These are phyloP conservation scores for Synanthedon vespiformis DNA, from an alignment of 2,888 invertebrate species.

Conservation along the genomic window DNA sequence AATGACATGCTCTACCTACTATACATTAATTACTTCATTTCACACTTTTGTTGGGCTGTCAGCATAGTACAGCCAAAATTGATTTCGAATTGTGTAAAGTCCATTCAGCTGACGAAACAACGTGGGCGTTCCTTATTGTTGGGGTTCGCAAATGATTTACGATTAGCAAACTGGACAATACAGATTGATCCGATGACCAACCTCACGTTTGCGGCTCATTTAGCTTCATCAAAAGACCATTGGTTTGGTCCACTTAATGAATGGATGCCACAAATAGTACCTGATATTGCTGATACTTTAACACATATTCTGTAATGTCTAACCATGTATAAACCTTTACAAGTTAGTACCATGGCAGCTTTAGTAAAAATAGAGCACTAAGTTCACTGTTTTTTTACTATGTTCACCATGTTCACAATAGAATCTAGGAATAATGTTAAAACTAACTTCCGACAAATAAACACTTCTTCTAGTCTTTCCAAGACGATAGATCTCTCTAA, in stretches of 20 bases:
- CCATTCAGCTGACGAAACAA: slow-evolving; percentile 30
- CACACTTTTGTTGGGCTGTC: slow-evolving; percentile 11
- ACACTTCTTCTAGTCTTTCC: too few relatives aligned
- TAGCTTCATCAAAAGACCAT: slow-evolving; percentile 44
- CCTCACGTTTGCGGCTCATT: slow-evolving; percentile 43
- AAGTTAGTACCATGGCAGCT: too few relatives aligned
- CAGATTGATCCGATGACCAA: slow-evolving; percentile 42
- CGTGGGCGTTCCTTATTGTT: slow-evolving; percentile 35
- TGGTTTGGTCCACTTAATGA: slow-evolving; percentile 26
- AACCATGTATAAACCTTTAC: too few relatives aligned
- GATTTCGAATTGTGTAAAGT: slow-evolving; percentile 28
- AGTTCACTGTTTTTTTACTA: too few relatives aligned
- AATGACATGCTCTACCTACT: background rate
- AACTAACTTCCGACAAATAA: too few relatives aligned
- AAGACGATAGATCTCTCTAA: too few relatives aligned
- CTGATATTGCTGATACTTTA: background rate
- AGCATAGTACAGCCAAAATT: slow-evolving; percentile 19
- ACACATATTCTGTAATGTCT: background rate
- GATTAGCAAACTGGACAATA: slow-evolving; percentile 21
- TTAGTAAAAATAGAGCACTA: too few relatives aligned
- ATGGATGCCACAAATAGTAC: slow-evolving; percentile 13
- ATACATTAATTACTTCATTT: slow-evolving; percentile 16
- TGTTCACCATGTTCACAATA: too few relatives aligned
- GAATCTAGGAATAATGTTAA: too few relatives aligned
- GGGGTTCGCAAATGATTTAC: slow-evolving; percentile 37